Evolutionary conservation across 2,888 invertebrate genomes (phyloP).

Genomic region (Platycheirus rosarum): DNA sequence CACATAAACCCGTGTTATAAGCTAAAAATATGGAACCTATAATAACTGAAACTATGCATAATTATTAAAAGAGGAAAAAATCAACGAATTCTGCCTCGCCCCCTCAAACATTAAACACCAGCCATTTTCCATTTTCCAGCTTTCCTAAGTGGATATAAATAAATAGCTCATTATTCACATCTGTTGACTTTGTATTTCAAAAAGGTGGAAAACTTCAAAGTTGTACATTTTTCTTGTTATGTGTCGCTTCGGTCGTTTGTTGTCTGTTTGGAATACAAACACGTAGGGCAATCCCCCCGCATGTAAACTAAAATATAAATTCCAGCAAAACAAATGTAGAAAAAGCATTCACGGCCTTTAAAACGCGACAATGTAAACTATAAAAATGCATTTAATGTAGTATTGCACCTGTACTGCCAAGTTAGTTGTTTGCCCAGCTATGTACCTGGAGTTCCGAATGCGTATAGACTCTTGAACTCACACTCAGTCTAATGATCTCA

Average conservation of each 20-base stretch:
- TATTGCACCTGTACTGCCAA: constrained; percentile 24
- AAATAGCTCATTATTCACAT: constrained; percentile 62
- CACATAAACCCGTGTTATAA: too few relatives aligned
- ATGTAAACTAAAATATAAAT: constrained; percentile 22
- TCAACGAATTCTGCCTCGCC: neutral
- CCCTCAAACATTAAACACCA: neutral
- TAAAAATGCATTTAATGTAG: constrained; percentile 34
- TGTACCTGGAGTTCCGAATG: constrained; percentile 14
- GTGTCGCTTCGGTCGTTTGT: constrained; percentile 3
- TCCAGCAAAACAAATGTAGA: neutral
- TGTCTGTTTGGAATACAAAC: neutral
- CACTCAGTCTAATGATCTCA: constrained; percentile 65
- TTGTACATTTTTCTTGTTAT: neutral
- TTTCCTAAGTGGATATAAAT: constrained; percentile 23
- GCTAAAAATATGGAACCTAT: neutral
- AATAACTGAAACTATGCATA: neutral
- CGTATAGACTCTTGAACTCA: constrained; percentile 52
- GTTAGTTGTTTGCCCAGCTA: constrained; percentile 24
- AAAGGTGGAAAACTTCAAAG: constrained; percentile 15
- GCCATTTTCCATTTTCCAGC: constrained; percentile 25
- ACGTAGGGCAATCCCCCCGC: neutral
- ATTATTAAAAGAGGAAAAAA: neutral
- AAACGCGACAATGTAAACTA: constrained; percentile 17
- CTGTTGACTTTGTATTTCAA: constrained; percentile 59
- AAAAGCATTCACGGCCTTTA: neutral